Evolutionary conservation across 2,113 vertebrate species (phyloP), one percentile per base, ranked within the genome.

Genomic region (Morphnarchus princeps): DNA sequence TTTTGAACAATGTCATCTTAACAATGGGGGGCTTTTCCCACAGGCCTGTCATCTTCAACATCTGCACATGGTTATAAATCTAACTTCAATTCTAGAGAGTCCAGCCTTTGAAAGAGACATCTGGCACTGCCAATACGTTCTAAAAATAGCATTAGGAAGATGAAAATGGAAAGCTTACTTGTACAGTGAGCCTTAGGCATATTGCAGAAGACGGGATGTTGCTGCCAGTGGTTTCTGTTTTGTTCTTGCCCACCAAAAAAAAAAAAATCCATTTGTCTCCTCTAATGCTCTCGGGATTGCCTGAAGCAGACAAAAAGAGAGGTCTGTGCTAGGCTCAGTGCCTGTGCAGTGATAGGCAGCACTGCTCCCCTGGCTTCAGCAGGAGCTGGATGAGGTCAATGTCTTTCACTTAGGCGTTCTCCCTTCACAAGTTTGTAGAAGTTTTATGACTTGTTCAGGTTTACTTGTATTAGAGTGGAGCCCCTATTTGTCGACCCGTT

Each of bases 111-210:
- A 83, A 87, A 82, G 66, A 96, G 93, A 93, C 95, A 95, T 97
- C 92, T 97, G 95, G 93, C 89, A 90, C 78, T 90, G 94, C 94
- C 80, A 88, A 3, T 91, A 63, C n/a, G 17, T 57, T 93, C 95
- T 96, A 96, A 94, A 97, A 97, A 97, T 98, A 97, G 93, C 54
- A 9, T 34, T 82, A 43, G n/a, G 89, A 89, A 80, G 74, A 92
- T 89, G 92, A 94, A 97, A 95, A 92, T 1, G n/a, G 90, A 88
- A 95, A 89, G 38, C 72, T 97, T 80, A 50, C 93, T 96, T 95
- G 89, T 89, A 77, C 81, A 79, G 70, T 83, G 91, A 89, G 83
- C 96, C 86, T 77, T 63, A 40, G 90, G 58, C 90, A 22, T 89
- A 59, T 86, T 91, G 67, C 73, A 94, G 88, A 91, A 93, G 89